Base-by-base conservation (phyloP, 1,140 invertebrate genomes). In the Centruroides vittatus region DNA sequence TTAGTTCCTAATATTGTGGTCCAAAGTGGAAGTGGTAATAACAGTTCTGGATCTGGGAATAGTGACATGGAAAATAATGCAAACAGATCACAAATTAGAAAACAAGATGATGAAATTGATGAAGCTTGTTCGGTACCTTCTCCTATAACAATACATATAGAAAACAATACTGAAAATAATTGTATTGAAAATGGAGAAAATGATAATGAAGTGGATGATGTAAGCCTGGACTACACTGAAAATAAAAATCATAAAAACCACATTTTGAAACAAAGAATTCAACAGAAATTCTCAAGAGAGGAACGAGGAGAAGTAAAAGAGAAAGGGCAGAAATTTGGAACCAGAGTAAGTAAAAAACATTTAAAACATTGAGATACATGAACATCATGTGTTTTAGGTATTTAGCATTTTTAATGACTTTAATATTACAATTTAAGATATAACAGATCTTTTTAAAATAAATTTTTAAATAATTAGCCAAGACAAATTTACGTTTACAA, bases 111-210 rank as follows among this genome's bases (percentile, higher is more conserved):
- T 23, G 58, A 50, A 12, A 58, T 60, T 23, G 62, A 63, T 23
- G 62, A 63, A 58, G 47, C 49, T 35, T 41, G 41, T 41, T 57
- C 36, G 3, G 56, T 63, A 49, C 58, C 58, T 11, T 63, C 62
- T 48, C 62, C 62, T 53, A 58, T 63, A 34, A 63, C 62, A 34
- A 63, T 63, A 46, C 62, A 63, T 53, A 63, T 63, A 36, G 62
- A 63, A 46, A 58, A 63, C 35, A 59, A 58, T 36, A 58, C 55
- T 49, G 54, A 48, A 5, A 57, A 60, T 55, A 53, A 35, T 47
- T 34, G 48, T 23, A 54, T 56, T 46, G 58, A 60, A 48, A 47
- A 60, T 57, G 57, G 57, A 47, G 54, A 63, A 55, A 55, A 41
- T 12, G 54, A 60, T 47, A 55, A 34, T 41, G 50, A 60, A 60